Evolutionary conservation across 2,113 vertebrate genomes (phyloP).

Genomic region (Eleginops maclovinus): DNA sequence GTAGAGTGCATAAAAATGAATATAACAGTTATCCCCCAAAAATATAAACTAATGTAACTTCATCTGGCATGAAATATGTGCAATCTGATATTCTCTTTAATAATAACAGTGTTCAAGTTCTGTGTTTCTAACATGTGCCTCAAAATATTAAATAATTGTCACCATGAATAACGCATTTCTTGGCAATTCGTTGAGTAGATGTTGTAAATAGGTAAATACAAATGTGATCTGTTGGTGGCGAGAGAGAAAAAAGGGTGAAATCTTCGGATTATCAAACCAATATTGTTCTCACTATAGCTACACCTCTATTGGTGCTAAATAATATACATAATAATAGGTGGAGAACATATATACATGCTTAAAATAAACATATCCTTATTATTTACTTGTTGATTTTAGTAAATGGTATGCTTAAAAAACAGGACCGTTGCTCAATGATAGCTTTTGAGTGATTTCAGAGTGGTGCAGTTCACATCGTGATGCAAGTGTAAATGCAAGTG

Average conservation of each 20-base stretch:
- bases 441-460: slow-evolving; percentile 22
- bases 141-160: neutral
- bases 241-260: neutral
- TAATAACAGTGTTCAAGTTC: neutral
- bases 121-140: neutral
- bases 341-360: neutral
- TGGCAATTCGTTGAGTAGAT: neutral
- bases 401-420: slow-evolving; percentile 9
- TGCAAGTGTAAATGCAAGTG: neutral
- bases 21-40: neutral
- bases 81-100: slow-evolving; percentile 2
- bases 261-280: neutral
- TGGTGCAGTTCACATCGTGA: neutral
- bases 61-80: neutral
- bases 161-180: neutral
- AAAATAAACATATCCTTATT: slow-evolving; percentile 18
- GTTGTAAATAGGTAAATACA: neutral
- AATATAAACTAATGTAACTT: neutral
- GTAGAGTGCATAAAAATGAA: neutral
- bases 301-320: neutral
- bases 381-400: neutral
- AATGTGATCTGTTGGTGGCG: neutral
- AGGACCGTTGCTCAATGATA: neutral
- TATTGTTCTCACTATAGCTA: neutral
- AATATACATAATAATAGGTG: neutral